Evolutionary conservation across 2,113 vertebrate genomes (phyloP).

Genomic region (Dipodomys spectabilis): DNA sequence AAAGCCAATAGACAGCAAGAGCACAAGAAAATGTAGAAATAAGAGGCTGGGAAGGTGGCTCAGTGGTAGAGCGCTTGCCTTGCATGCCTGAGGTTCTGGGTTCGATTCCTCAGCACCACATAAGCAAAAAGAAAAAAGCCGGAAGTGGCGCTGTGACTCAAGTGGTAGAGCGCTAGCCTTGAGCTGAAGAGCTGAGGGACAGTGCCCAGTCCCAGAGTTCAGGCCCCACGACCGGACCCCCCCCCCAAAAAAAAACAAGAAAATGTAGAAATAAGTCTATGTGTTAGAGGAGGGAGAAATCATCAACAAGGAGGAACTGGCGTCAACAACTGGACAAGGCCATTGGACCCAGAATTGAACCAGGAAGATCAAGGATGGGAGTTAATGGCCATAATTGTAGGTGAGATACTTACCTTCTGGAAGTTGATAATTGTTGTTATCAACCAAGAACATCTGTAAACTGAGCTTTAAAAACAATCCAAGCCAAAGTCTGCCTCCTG

Average conservation of each 20-base stretch:
- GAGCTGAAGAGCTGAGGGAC: too few species aligned
- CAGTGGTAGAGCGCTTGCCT: too few species aligned
- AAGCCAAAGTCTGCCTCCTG: too few species aligned
- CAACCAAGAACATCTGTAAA: not conserved
- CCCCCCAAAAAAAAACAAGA: not conserved
- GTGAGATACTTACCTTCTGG: not conserved
- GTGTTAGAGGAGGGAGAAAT: not conserved
- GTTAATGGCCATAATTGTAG: not conserved
- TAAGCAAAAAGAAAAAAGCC: too few species aligned
- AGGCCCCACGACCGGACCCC: too few species aligned
- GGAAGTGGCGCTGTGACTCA: too few species aligned
- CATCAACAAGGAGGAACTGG: not conserved
- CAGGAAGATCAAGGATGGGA: not conserved
- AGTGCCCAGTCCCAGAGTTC: too few species aligned
- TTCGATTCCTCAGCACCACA: too few species aligned
- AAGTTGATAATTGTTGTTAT: not conserved
- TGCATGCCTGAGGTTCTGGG: too few species aligned
- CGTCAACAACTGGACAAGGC: not conserved
- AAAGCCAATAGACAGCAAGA: not conserved
- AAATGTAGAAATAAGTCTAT: not conserved
- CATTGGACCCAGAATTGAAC: not conserved
- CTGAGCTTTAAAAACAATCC: not conserved
- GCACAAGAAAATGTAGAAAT: not conserved
- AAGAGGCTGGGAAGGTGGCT: not conserved
- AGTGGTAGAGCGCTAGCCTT: too few species aligned